phyloP scores from a whole-genome alignment of 2,888 invertebrate species.

The Tetrapedia diversipes region DNA sequence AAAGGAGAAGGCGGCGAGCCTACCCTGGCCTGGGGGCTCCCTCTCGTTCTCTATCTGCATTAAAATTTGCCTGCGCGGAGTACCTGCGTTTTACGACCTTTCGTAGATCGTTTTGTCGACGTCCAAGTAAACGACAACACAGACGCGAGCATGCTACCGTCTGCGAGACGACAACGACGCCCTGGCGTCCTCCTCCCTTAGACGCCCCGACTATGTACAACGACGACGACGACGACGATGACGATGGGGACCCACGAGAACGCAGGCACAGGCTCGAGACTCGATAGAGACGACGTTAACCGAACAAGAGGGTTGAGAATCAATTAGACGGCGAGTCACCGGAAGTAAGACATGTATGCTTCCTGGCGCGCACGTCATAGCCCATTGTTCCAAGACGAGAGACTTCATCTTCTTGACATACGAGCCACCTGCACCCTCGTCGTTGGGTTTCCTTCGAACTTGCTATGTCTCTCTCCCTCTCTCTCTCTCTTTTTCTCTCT shows the following conservation, averaged over 20 bases:
- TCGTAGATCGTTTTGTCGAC: slow-evolving; percentile 34
- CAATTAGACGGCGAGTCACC: slow-evolving; percentile 73
- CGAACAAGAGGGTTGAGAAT: slow-evolving; percentile 69
- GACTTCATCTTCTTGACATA: slow-evolving; percentile 76
- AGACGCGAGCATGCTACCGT: not conserved
- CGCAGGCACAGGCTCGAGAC: slow-evolving; percentile 13
- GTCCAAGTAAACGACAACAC: slow-evolving; percentile 3
- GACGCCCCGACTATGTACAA: not conserved
- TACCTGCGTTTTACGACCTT: slow-evolving; percentile 45
- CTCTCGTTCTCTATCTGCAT: slow-evolving; percentile 20
- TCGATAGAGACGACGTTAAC: slow-evolving; percentile 58
- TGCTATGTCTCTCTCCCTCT: slow-evolving; percentile 26
- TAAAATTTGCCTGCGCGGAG: slow-evolving; percentile 29
- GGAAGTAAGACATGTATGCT: slow-evolving; percentile 72
- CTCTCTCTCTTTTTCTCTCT: too few relatives aligned
- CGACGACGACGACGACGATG: slow-evolving; percentile 12
- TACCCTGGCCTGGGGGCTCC: not conserved
- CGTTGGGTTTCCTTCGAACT: slow-evolving; percentile 62
- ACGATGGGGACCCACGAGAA: slow-evolving; percentile 19
- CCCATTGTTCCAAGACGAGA: slow-evolving; percentile 75
- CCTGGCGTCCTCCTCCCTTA: too few relatives aligned
- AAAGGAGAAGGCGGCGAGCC: slow-evolving; percentile 4
- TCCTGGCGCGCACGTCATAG: slow-evolving; percentile 69
- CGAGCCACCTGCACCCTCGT: slow-evolving; percentile 76
- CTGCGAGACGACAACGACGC: slow-evolving; percentile 1